Evolutionary conservation across 1,140 invertebrate species (phyloP), one percentile per base, ranked within the genome.

Genomic region (Psilanteris sp.): DNA sequence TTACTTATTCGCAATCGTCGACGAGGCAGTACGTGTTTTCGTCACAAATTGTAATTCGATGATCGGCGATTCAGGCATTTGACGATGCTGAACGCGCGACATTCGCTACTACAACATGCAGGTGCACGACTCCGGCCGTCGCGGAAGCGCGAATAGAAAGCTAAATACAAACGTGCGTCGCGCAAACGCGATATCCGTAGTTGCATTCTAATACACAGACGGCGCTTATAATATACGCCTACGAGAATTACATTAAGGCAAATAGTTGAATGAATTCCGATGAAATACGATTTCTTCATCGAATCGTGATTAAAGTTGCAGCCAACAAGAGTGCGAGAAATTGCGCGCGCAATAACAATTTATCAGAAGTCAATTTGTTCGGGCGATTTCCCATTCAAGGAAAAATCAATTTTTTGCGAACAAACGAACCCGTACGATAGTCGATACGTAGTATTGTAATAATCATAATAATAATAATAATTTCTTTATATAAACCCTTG

Each of bases 131-230:
- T 67, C 48, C 48, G 48, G 22, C 48, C 26, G 48, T 67, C 41
- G 62, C 48, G 62, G 62, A 67, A 67, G 48, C 48, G 41, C 62
- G 62, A 67, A 55, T 67, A 67, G 62, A 55, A 67, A 67, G 61
- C 61, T 27, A 66, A 66, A 10, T 52, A 67, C 48, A 29, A 55
- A 31, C 31, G 20, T 37, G 39, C 44, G 62, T 67, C 62, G 62
- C 50, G 48, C 62, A 20, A 66, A 54, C 7, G 20, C 59, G 44
- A 41, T 64, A 43, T 64, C 36, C 59, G 43, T 6, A 48, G 55
- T 48, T 48, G 36, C 32, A 37, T 48, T 46, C 55, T 11, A 37
- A 37, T 36, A 11, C 39, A 41, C 41, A 29, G 39, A 0, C 39
- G 27, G 29, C 2, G 14, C 9, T 37, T 48, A 50, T 50, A 48